Conservation (phyloP, 2,113 vertebrate genomes). For the Amblyornis subalaris region DNA sequence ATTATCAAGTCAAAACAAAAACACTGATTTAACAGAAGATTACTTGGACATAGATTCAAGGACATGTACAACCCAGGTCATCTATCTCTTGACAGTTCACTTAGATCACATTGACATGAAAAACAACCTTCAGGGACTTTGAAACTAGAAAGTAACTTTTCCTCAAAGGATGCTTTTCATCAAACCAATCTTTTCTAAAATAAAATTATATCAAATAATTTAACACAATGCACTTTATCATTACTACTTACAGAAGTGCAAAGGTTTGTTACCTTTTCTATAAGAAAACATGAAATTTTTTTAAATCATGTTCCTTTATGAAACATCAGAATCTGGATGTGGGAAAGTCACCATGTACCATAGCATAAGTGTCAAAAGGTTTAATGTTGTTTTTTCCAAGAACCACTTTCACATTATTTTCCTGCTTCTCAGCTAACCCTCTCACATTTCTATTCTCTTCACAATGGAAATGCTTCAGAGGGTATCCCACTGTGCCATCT, state of each 20-base stretch:
- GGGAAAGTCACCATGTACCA: background rate
- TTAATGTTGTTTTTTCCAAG: background rate
- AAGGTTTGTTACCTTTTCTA: background rate
- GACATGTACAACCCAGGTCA: background rate
- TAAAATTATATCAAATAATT: background rate
- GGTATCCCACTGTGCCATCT: background rate
- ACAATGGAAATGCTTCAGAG: background rate
- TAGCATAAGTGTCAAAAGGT: fast-evolving
- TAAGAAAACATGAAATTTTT: background rate
- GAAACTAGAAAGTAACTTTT: background rate
- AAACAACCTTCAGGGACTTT: background rate
- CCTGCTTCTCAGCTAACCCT: background rate
- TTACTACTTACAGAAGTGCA: background rate
- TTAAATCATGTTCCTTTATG: background rate
- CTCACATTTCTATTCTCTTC: background rate
- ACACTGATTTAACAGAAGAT: background rate
- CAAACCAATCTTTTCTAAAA: background rate
- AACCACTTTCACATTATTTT: background rate
- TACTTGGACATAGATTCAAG: background rate
- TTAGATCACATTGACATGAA: background rate
- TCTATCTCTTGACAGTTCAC: background rate
- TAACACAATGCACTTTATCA: background rate
- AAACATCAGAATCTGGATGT: background rate
- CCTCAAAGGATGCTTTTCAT: background rate
- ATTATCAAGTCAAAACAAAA: background rate